A percentile compares a stretch with the other conserved stretches of the same genome.
Conservation (phyloP, 37 sponge, comb jelly and placozoan genomes). For the Bolinopsis microptera region DNA sequence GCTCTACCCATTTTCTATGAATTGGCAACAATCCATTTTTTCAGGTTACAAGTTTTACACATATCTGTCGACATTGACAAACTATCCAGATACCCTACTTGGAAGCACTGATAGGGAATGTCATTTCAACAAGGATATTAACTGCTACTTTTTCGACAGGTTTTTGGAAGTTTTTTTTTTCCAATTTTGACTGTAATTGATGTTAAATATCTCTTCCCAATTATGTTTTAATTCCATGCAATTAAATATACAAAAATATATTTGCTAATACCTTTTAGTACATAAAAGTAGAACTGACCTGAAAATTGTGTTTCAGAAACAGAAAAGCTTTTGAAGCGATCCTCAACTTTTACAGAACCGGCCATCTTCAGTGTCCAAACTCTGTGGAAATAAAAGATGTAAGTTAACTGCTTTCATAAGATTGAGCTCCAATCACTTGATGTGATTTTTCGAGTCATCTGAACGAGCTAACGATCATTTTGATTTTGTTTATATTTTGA, state of each 20-base stretch:
- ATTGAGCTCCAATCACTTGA: background rate
- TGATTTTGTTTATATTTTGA: too few relatives aligned
- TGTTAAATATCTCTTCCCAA: too few relatives aligned
- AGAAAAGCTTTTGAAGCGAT: slow-evolving; percentile 64
- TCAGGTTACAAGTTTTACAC: slow-evolving; percentile 59
- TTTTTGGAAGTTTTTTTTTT: too few relatives aligned
- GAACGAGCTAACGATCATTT: too few relatives aligned
- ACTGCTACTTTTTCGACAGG: slow-evolving; percentile 66
- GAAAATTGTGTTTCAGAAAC: background rate
- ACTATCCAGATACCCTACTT: slow-evolving; percentile 60
- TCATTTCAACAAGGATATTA: slow-evolving; percentile 64
- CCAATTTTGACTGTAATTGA: too few relatives aligned
- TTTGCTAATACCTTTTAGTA: too few relatives aligned
- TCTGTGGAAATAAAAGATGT: slow-evolving; percentile 47
- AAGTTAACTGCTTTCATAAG: background rate
- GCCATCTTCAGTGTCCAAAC: slow-evolving; percentile 59
- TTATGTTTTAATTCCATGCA: too few relatives aligned
- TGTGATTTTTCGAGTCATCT: too few relatives aligned
- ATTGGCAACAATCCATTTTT: too few relatives aligned
- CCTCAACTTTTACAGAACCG: slow-evolving; percentile 51
- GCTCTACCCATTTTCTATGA: too few relatives aligned
- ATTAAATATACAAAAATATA: too few relatives aligned
- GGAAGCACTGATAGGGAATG: slow-evolving; percentile 52
- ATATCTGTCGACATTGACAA: slow-evolving; percentile 38
- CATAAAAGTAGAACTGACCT: background rate